A percentile compares a stretch with the other conserved stretches of the same genome.
These are phyloP conservation scores for Manis pentadactyla DNA, from an alignment of 2,797 vertebrate species.

Conservation along the genomic window DNA sequence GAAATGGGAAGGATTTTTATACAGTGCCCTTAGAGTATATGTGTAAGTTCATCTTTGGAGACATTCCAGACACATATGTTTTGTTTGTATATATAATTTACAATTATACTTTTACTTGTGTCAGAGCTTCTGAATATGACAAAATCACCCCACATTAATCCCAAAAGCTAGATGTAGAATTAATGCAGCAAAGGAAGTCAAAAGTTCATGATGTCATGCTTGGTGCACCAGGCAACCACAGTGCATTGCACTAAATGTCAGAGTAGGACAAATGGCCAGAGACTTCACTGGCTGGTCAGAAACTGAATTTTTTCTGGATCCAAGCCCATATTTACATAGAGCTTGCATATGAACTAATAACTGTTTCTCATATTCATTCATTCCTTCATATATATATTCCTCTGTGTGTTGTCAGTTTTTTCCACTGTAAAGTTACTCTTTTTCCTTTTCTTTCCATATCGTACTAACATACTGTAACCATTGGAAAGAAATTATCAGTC, in stretches of 20 bases:
- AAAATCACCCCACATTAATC: background rate
- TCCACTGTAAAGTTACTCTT: background rate
- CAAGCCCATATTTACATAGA: background rate
- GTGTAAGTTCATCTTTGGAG: background rate
- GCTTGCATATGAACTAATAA: background rate
- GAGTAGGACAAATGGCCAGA: background rate
- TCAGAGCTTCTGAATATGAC: background rate
- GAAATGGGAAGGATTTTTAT: background rate
- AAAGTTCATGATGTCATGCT: background rate
- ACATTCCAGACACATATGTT: background rate
- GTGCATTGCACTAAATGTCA: background rate
- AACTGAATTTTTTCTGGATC: background rate
- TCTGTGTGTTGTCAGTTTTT: background rate
- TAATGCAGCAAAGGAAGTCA: background rate
- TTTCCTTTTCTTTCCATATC: background rate
- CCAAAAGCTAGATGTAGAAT: background rate
- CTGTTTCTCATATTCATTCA: background rate
- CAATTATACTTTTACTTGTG: background rate
- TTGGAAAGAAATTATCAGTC: background rate
- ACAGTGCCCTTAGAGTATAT: background rate
- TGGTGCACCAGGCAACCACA: background rate
- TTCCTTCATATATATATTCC: background rate
- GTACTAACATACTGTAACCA: background rate
- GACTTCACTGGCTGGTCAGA: fast-evolving
- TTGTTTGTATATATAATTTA: background rate